Conservation (phyloP, 2,888 invertebrate genomes). For the Netelia inedita region DNA sequence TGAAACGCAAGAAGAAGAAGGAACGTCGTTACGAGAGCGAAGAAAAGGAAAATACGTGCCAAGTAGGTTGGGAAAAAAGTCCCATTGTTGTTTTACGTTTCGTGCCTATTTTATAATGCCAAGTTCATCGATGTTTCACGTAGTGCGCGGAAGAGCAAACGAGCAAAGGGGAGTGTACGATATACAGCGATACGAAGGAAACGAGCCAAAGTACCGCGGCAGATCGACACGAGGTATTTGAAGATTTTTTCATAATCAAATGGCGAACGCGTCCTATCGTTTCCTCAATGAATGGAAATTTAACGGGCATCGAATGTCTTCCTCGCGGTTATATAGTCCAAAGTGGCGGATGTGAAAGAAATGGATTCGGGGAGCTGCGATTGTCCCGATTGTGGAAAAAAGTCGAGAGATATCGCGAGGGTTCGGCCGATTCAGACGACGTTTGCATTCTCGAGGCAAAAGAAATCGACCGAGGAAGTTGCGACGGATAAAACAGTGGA, state of each 20-base stretch:
- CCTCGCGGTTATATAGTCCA: slow-evolving; percentile 72
- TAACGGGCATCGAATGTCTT: background rate
- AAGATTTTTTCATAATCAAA: slow-evolving; percentile 8
- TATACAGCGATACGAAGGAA: slow-evolving; percentile 77
- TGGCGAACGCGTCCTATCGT: background rate
- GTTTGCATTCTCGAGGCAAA: slow-evolving; percentile 71
- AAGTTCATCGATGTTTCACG: slow-evolving; percentile 18
- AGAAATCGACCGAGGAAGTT: slow-evolving; percentile 66
- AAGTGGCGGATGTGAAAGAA: slow-evolving; percentile 82
- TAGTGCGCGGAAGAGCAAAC: slow-evolving; percentile 73
- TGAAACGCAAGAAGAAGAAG: slow-evolving; percentile 92
- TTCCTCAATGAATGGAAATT: background rate
- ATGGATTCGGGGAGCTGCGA: slow-evolving; percentile 82
- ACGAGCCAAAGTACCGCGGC: slow-evolving; percentile 73
- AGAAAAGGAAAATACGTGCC: slow-evolving; percentile 84
- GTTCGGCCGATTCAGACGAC: slow-evolving; percentile 67
- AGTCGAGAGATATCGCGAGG: slow-evolving; percentile 75
- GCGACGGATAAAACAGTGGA: slow-evolving; percentile 70
- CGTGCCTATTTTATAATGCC: no score
- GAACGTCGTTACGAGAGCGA: slow-evolving; percentile 87
- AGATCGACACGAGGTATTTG: slow-evolving; percentile 81
- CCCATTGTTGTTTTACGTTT: background rate
- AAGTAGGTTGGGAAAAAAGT: slow-evolving; percentile 78
- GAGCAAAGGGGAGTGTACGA: slow-evolving; percentile 41
- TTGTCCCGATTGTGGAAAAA: slow-evolving; percentile 82